phyloP scores from a whole-genome alignment of 2,888 invertebrate species.

The Thera obeliscata region DNA sequence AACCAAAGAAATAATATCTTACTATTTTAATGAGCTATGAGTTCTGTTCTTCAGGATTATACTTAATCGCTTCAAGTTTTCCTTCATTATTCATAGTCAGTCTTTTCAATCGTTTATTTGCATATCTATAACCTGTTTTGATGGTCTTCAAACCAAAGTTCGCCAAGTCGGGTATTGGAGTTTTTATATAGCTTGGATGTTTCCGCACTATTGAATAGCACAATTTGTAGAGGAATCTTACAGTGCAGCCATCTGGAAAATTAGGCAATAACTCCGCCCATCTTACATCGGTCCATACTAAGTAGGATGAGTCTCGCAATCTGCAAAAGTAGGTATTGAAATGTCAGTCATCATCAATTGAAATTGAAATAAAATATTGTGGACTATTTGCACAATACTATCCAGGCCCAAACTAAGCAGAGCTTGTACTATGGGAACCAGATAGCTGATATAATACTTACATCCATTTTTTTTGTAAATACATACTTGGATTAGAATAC shows the following conservation, averaged over 20 bases:
- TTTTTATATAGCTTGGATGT: conserved; percentile 47
- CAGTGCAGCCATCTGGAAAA: conserved; percentile 68
- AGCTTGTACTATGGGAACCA: too few relatives aligned
- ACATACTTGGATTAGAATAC: too few relatives aligned
- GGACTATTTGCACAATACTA: too few relatives aligned
- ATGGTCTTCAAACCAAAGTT: conserved; percentile 48
- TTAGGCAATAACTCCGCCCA: conserved; percentile 65
- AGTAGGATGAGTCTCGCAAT: conserved; percentile 54
- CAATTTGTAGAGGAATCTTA: conserved; percentile 56
- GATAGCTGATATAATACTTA: too few relatives aligned
- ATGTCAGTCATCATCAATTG: too few relatives aligned
- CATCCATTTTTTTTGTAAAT: too few relatives aligned
- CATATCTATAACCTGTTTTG: conserved; percentile 27
- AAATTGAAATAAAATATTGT: too few relatives aligned
- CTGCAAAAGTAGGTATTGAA: conserved; percentile 55
- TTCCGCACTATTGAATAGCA: conserved; percentile 39
- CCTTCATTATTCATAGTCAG: conserved; percentile 57
- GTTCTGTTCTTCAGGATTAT: conserved; percentile 25
- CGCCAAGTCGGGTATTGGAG: conserved; percentile 55
- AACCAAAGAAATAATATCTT: neutral
- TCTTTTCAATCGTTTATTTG: conserved; percentile 59
- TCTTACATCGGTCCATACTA: conserved; percentile 70
- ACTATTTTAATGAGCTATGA: neutral
- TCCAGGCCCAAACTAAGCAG: too few relatives aligned
- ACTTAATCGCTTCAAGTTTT: conserved; percentile 48